Base-by-base conservation (phyloP, 2,113 vertebrate genomes). In the Eidolon helvum region DNA sequence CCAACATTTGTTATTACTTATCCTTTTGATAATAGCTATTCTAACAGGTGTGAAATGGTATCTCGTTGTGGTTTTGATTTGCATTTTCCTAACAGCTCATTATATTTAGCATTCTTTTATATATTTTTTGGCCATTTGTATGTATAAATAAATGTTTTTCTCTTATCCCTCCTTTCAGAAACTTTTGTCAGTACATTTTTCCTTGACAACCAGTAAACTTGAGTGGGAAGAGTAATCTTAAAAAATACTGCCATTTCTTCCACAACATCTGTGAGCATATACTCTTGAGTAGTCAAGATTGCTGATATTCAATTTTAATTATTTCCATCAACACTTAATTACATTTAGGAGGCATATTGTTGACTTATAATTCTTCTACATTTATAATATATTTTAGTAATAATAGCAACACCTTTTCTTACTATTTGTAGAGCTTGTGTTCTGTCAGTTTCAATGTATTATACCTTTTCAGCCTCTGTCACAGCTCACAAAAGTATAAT, bases 111-210 rank as follows among this genome's bases (percentile, higher is more conserved):
- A 50, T 50, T 50, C 15, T 50, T 50, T 50, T 4, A 50, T 50
- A 16, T 50, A 50, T 50, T 50, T 50, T 3, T 50, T 50, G 14
- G 14, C 15, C 50, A 50, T 50, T 50, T 16, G 50, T 50, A 50
- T 16, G 50, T 50, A 50, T 50, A 50, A 50, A 50, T 50, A 15
- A 89, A 43, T 65, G 35, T 77, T 95, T 84, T 94, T 35, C 14
- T 90, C 11, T 48, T 22, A 61, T n/a, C 50, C 61, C 12, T 92
- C 48, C 48, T 87, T 90, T 93, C 10, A 90, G 80, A 87, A 96
- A 57, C 30, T 48, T 53, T 38, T 43, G n/a, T 80, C 71, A 77
- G 74, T n/a, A n/a, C 45, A 59, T n/a, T 80, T 86, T 43, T 50
- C 28, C 30, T 48, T 78, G 53, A 10, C 35, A 69, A 30, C 79